Percentiles rank a stretch among this genome's conserved stretches.
Conservation (phyloP, 2,113 vertebrate genomes). For the Proterorhinus semilunaris region DNA sequence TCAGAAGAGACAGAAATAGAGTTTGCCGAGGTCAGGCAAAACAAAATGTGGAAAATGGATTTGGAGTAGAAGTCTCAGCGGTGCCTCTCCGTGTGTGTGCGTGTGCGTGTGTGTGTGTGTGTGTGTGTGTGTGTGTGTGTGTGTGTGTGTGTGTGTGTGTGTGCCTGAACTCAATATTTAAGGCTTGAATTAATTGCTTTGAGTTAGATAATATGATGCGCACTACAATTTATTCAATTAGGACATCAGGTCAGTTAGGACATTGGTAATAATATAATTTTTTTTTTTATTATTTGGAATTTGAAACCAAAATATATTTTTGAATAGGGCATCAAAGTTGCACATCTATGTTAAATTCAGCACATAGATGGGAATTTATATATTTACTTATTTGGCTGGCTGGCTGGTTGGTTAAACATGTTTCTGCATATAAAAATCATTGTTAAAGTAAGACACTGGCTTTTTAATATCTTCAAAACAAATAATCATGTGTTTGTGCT, state of each 20-base stretch:
- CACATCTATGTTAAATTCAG: too few relatives aligned
- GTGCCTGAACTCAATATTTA: not conserved
- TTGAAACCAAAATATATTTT: not conserved
- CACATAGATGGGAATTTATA: too few relatives aligned
- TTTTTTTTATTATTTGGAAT: not conserved
- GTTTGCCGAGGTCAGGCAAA: conserved; percentile 19
- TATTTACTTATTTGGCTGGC: too few relatives aligned
- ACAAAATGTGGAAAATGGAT: conserved; percentile 15
- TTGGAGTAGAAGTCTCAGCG: not conserved
- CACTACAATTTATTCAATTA: too few relatives aligned
- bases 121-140: not conserved
- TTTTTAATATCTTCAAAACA: conserved; percentile 16
- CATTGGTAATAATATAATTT: too few relatives aligned
- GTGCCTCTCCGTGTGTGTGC: too few relatives aligned
- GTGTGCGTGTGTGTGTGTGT: too few relatives aligned
- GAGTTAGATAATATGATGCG: too few relatives aligned
- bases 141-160: not conserved
- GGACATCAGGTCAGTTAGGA: too few relatives aligned
- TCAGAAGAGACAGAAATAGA: conserved; percentile 11
- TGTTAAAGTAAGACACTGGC: not conserved
- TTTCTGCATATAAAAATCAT: not conserved
- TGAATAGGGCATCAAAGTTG: not conserved
- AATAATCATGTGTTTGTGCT: not conserved
- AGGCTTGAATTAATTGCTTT: not conserved
- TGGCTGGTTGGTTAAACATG: too few relatives aligned